Percentiles rank a stretch among this genome's conserved stretches.
phyloP scores from a whole-genome alignment of 2,888 invertebrate genomes.

The Nipponacmea schrenckii region DNA sequence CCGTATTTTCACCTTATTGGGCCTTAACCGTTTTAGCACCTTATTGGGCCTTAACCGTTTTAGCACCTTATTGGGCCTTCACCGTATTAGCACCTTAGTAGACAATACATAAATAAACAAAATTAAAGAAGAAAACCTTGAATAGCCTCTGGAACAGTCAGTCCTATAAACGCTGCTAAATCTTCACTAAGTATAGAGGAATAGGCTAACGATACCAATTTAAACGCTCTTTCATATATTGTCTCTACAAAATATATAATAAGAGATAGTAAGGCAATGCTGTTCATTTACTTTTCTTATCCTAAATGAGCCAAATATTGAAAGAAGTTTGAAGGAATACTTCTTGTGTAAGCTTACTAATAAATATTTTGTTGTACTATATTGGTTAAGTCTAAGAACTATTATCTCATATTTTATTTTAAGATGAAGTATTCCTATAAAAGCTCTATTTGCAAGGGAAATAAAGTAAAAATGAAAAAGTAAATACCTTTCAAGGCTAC shows the following conservation, averaged over 20 bases:
- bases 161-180: conserved; percentile 81
- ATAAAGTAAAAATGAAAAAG: too few relatives aligned
- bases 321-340: not conserved
- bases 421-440: too few relatives aligned
- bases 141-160: conserved; percentile 78
- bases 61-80: too few relatives aligned
- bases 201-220: conserved; percentile 85
- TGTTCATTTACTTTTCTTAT: not conserved
- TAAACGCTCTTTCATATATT: conserved; percentile 80
- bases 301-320: not conserved
- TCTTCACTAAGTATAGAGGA: conserved; percentile 84
- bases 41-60: too few relatives aligned
- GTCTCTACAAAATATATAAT: conserved; percentile 74
- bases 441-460: too few relatives aligned
- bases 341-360: not conserved
- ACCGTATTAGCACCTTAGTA: too few relatives aligned
- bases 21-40: too few relatives aligned
- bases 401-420: not conserved
- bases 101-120: too few relatives aligned
- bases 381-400: not conserved
- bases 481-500: conserved; percentile 80
- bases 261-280: too few relatives aligned
- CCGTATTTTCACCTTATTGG: too few relatives aligned
- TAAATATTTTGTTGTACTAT: not conserved
- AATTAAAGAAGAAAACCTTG: conserved; percentile 52